Evolutionary conservation across 2,888 invertebrate species (phyloP).

Genomic region (Ennomos erosarius): DNA sequence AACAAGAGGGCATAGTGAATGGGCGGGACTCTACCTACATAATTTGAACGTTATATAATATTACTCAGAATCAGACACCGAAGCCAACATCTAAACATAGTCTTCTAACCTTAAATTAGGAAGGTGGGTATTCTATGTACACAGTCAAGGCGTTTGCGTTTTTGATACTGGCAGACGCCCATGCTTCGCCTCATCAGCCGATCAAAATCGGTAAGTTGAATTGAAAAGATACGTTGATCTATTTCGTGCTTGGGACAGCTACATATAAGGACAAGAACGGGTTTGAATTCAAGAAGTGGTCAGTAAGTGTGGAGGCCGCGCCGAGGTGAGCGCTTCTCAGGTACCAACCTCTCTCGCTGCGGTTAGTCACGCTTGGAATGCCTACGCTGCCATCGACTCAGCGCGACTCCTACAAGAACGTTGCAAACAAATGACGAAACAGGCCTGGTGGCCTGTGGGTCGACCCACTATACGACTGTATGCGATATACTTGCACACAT

Average conservation of each 20-base stretch:
- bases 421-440: conserved; percentile 61
- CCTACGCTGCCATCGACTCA: conserved; percentile 59
- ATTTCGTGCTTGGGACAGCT: conserved; percentile 53
- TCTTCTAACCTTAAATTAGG: conserved; percentile 9
- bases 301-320: conserved; percentile 69
- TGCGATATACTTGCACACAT: conserved; percentile 32
- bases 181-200: conserved; percentile 4
- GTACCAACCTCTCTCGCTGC: conserved; percentile 50
- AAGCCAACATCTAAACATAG: conserved; percentile 12
- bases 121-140: conserved; percentile 3
- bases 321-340: conserved; percentile 74
- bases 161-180: background rate
- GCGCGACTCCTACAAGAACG: conserved; percentile 61
- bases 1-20: conserved; percentile 8
- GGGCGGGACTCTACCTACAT: conserved; percentile 14
- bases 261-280: conserved; percentile 63
- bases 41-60: background rate
- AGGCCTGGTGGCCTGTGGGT: too few species aligned
- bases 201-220: conserved; percentile 11
- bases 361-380: conserved; percentile 79
- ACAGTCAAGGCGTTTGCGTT: background rate
- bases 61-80: background rate
- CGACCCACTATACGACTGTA: conserved; percentile 36
- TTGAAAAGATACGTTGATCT: conserved; percentile 46
- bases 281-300: conserved; percentile 77